Conservation (phyloP, 1,140 invertebrate genomes). For the Helicorthomorpha holstii region DNA sequence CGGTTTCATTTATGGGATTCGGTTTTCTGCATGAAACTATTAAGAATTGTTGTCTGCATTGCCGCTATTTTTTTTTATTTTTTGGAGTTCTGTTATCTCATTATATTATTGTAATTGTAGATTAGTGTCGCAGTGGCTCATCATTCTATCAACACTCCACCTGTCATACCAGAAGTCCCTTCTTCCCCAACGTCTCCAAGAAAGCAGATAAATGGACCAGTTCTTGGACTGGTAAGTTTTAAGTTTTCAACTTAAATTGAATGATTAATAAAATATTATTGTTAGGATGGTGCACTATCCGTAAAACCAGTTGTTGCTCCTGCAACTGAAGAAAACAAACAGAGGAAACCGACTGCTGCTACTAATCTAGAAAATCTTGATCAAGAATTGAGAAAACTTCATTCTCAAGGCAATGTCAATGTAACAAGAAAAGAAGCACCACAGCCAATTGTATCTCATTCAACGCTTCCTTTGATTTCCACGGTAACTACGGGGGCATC, state of each 20-base stretch:
- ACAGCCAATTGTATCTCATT: background rate
- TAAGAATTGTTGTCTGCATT: too few species aligned
- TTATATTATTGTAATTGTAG: too few species aligned
- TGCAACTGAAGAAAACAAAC: background rate
- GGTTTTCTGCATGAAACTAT: too few species aligned
- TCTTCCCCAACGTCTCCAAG: background rate
- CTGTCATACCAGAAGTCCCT: background rate
- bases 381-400: conserved; percentile 13
- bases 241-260: background rate
- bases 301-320: background rate
- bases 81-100: too few species aligned
- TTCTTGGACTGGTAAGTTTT: background rate
- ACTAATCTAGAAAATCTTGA: conserved; percentile 27
- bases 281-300: background rate
- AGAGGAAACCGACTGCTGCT: conserved; percentile 6
- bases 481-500: conserved; percentile 5
- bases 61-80: too few species aligned
- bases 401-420: conserved; percentile 9
- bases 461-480: conserved; percentile 4
- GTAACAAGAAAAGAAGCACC: background rate
- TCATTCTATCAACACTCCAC: too few species aligned
- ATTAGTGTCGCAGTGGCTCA: too few species aligned
- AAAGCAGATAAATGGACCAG: background rate
- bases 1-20: too few species aligned
- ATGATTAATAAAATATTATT: background rate